Percentiles rank a stretch among this genome's conserved stretches.
These are phyloP conservation scores for Drosophila yooni DNA, from an alignment of 2,888 invertebrate genomes.

Conservation along the genomic window DNA sequence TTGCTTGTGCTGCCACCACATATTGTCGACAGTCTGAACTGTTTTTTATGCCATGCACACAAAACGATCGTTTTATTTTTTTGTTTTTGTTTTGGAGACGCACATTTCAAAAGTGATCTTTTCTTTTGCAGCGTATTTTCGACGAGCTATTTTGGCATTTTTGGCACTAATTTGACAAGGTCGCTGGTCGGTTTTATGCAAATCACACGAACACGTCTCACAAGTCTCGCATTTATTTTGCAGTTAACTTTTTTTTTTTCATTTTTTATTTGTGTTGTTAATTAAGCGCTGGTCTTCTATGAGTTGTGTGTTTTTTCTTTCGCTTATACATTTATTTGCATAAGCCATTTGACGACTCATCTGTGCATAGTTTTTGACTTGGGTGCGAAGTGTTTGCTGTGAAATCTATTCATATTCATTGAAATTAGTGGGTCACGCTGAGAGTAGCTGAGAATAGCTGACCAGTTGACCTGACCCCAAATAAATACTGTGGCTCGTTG, in stretches of 20 bases:
- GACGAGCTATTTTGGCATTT: conserved; percentile 46
- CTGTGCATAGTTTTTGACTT: conserved; percentile 28
- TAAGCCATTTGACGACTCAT: conserved; percentile 63
- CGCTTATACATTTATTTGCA: conserved; percentile 57
- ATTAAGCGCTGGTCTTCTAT: conserved; percentile 35
- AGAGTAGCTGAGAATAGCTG: background rate
- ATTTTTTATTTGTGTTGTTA: conserved; percentile 39
- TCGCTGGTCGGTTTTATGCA: conserved; percentile 44
- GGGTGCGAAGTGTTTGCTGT: conserved; percentile 68
- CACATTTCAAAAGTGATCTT: conserved; percentile 31
- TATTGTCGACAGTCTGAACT: conserved; percentile 28
- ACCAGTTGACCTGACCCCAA: conserved; percentile 54
- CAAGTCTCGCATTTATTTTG: conserved; percentile 35
- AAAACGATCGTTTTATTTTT: conserved; percentile 36
- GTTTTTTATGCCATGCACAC: conserved; percentile 30
- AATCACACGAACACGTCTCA: conserved; percentile 49
- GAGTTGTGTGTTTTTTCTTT: conserved; percentile 23
- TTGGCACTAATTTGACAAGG: conserved; percentile 78
- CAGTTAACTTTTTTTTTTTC: conserved; percentile 13
- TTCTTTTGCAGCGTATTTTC: conserved; percentile 40
- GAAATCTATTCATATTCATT: conserved; percentile 66
- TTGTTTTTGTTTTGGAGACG: conserved; percentile 25
- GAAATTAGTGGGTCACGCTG: conserved; percentile 66
- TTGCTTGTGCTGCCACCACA: conserved; percentile 33
- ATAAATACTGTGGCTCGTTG: conserved; percentile 42